phyloP scores from a whole-genome alignment of 2,113 vertebrate species.

The Hemicordylus capensis region DNA sequence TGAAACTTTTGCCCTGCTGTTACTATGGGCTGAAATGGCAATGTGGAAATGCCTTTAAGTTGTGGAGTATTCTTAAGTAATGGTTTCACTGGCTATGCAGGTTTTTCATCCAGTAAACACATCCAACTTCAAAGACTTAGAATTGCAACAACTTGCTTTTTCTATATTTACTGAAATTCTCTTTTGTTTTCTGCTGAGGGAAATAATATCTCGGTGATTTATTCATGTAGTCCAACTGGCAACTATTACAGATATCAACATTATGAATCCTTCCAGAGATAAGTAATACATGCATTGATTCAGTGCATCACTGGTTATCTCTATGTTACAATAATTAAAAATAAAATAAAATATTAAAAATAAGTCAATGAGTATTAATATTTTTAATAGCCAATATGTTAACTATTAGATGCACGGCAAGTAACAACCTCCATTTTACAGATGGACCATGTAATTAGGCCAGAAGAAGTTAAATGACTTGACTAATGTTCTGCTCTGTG shows the following conservation, averaged over 20 bases:
- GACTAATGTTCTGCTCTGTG: slow-evolving; percentile 6
- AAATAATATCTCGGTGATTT: neutral
- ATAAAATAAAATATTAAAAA: neutral
- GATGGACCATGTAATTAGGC: slow-evolving; percentile 1
- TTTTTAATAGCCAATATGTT: neutral
- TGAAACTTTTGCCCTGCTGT: neutral
- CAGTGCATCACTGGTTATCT: neutral
- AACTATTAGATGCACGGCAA: neutral
- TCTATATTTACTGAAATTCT: neutral
- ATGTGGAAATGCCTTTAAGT: neutral
- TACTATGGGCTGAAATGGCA: neutral
- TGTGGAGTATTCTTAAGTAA: neutral
- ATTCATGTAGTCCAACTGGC: neutral
- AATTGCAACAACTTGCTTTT: neutral
- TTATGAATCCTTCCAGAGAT: neutral
- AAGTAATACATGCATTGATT: neutral
- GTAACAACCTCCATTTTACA: neutral
- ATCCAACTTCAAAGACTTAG: neutral
- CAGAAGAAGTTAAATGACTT: slow-evolving; percentile 27
- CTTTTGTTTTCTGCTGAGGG: neutral
- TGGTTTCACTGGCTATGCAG: neutral
- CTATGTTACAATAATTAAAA: neutral
- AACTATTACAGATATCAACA: neutral
- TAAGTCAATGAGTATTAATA: neutral
- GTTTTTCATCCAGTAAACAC: neutral